Base-by-base conservation (phyloP, 2,797 vertebrate genomes). In the Anabacerthia variegaticeps region DNA sequence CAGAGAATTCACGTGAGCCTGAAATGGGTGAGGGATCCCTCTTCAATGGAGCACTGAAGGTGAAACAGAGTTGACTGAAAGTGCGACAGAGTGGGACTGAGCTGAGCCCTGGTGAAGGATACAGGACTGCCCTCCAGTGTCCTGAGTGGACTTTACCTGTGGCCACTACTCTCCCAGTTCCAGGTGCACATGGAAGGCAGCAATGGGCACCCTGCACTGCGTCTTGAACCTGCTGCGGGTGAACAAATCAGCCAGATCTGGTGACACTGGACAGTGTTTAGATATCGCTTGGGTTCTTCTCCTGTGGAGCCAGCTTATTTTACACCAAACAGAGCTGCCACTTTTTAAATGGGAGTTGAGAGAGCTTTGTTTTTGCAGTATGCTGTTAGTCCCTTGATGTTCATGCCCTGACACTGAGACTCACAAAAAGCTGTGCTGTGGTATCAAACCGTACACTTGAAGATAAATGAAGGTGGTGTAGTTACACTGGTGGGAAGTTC, bases 1-100 rank as follows among this genome's bases (percentile, higher is more conserved):
- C 27, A 56, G 41, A 34, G n/a, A 30, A 78, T 3, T 32, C 0
- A 0, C 0, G 0, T 43, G 59, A 26, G 17, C 43, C 55, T 46
- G 59, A 68, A 44, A 21, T 49, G 46, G n/a, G 6, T 12, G 4
- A 12, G 5, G 2, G 23, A 9, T 77, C 26, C 68, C n/a, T 44
- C 9, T 62, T 56, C 9, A 20, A 41, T 66, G 44, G 44, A 68
- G 28, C 23, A 12, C 65, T 88, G 65, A 74, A 55, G 34, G 13
- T 6, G 5, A 30, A 37, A n/a, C 8, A 8, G 13, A n/a, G n/a
- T 41, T 51, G 36, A 58, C 4, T 68, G 55, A 46, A 55, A 44
- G 10, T 54, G 2, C 12, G 34, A 41, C 7, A 8, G 21, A 54
- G 27, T 0, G 1, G 28, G 19, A 7, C 65, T 80, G n/a, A 82